Conservation (phyloP, 2,797 vertebrate genomes). For the Liasis olivaceus region DNA sequence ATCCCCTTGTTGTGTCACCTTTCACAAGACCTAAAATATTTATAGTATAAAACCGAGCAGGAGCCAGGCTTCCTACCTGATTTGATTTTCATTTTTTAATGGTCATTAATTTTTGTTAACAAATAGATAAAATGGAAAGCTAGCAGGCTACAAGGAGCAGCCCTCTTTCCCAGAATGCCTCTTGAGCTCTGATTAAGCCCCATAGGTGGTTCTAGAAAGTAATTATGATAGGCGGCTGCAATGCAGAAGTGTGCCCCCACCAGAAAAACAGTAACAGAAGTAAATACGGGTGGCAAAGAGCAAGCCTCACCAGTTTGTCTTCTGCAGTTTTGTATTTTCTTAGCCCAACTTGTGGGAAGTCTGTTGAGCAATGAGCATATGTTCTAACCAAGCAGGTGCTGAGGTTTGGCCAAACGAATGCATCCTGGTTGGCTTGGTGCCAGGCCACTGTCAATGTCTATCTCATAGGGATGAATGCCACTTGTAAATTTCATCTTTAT, state of each 20-base stretch:
- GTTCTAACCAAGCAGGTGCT: neutral
- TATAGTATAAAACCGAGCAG: neutral
- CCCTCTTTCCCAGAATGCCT: neutral
- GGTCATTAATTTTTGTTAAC: neutral
- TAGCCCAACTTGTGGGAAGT: neutral
- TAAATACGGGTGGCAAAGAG: neutral
- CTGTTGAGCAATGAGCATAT: neutral
- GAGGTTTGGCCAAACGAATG: neutral
- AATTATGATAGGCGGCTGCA: neutral
- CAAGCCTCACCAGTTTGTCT: neutral
- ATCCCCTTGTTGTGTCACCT: neutral
- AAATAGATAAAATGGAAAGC: neutral
- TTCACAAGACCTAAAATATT: neutral
- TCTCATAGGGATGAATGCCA: neutral
- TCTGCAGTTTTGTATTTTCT: neutral
- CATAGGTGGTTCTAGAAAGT: neutral
- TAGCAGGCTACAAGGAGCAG: too few relatives aligned
- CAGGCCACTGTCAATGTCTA: neutral
- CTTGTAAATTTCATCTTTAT: neutral
- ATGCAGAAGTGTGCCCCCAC: neutral
- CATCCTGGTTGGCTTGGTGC: neutral
- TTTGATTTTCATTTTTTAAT: neutral
- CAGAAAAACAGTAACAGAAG: neutral
- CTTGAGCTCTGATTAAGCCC: neutral
- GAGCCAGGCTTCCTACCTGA: neutral